These are phyloP conservation scores for Pseudomyrmex concolor DNA, from an alignment of 1,140 invertebrate species.

Conservation along the genomic window DNA sequence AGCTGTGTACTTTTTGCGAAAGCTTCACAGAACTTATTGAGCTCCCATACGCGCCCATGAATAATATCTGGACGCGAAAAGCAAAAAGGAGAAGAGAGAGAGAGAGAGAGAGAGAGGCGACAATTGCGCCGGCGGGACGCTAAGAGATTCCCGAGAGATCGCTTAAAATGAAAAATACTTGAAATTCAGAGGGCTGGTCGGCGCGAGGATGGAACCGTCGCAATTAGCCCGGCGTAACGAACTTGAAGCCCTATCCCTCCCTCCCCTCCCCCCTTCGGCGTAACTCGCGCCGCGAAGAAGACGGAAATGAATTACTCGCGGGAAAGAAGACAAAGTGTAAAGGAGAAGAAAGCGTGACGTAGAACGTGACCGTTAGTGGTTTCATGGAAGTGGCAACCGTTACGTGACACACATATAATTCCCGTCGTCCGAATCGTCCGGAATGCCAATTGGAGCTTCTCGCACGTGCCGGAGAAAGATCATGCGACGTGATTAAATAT, in stretches of 20 bases:
- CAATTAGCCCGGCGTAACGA: conserved; percentile 55
- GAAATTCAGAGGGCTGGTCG: conserved; percentile 39
- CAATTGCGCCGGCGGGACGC: not conserved
- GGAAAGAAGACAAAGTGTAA: conserved; percentile 18
- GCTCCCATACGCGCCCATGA: not conserved
- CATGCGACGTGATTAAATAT: not conserved
- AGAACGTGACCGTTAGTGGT: conserved; percentile 34
- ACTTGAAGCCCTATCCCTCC: conserved; percentile 23
- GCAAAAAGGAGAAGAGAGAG: no score
- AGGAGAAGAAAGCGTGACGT: conserved; percentile 47
- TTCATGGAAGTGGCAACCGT: conserved; percentile 39
- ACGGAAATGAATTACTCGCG: conserved; percentile 49
- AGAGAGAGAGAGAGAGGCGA: not conserved
- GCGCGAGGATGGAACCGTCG: conserved; percentile 16
- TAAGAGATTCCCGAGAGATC: conserved; percentile 27
- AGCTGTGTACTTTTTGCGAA: no score
- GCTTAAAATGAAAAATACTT: conserved; percentile 47
- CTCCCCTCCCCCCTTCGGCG: not conserved
- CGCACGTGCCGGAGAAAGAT: not conserved
- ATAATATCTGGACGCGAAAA: not conserved
- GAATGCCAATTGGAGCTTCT: conserved; percentile 21
- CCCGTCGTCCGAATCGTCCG: not conserved
- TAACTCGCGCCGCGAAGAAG: conserved; percentile 34
- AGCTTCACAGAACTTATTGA: not conserved
- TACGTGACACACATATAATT: conserved; percentile 59